Base-by-base conservation (phyloP, 2,888 invertebrate species). In the Trichogramma evanescens region DNA sequence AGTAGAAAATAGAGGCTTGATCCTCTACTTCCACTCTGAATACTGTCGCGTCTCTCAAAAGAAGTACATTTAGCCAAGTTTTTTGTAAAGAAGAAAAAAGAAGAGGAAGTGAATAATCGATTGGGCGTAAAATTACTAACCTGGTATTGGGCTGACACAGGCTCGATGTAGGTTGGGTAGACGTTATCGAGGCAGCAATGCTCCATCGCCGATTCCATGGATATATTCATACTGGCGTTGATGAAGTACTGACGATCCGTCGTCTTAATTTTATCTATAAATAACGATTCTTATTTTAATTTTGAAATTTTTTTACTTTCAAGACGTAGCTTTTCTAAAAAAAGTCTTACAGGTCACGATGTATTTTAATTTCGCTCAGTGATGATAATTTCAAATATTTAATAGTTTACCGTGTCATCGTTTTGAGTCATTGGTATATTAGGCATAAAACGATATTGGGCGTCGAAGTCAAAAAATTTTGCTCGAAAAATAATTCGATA, bases 141-240 rank as follows among this genome's bases (percentile, higher is more conserved):
- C 62, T 64, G 59, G 40, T 62, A 60, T 62, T 59, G 62, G 52
- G 52, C 50, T 44, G 58, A 56, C 42, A 53, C 58, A 4, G 62
- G 56, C 48, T 62, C 61, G 58, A 60, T 54, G 54, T 50, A 62
- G 10, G 64, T 62, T 39, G 64, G 60, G 46, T 62, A 62, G 58
- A 64, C 56, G 44, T 10, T 60, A 51, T 64, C 64, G 48, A 60
- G 59, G 58, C 64, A 64, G 59, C 64, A 64, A 43, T 51, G 59
- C 51, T 64, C 64, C 64, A 64, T 64, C 50, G 59, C 57, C 60
- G 64, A 62, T 62, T 57, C 58, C 44, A 58, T 62, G 44, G 62
- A 58, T 55, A 58, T 53, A 39, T 64, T 63, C 56, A 38, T 56
- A 9, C 54, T 9, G 50, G 41, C 56, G 54, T 56, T 56, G 45